Evolutionary conservation across 2,888 invertebrate species (phyloP).

Genomic region (Leistus spinibarbis): DNA sequence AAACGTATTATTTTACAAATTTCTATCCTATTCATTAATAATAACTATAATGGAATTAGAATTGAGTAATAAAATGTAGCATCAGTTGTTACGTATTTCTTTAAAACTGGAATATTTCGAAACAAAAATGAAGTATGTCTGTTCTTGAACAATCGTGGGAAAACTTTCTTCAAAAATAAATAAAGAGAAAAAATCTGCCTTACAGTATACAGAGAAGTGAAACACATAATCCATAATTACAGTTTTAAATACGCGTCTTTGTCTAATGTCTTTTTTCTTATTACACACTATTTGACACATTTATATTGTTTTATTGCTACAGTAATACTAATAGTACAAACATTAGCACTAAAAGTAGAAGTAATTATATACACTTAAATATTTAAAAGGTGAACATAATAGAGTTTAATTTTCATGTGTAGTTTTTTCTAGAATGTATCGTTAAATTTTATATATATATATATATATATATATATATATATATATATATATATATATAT

Average conservation of each 20-base stretch:
- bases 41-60: neutral
- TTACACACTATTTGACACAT: conserved; percentile 24
- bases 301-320: neutral
- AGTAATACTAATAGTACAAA: neutral
- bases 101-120: conserved; percentile 18
- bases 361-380: neutral
- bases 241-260: conserved; percentile 21
- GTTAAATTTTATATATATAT: too few species aligned
- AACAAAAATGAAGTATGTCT: conserved; percentile 15
- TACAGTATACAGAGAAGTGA: neutral
- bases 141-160: conserved; percentile 19
- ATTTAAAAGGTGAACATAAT: neutral
- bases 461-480: too few species aligned
- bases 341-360: neutral
- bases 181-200: conserved; percentile 11
- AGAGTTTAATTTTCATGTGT: neutral
- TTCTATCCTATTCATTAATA: neutral
- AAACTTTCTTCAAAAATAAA: conserved; percentile 33
- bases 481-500: too few species aligned
- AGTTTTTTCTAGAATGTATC: neutral
- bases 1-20: neutral
- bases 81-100: conserved; percentile 9
- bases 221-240: conserved; percentile 27
- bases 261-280: conserved; percentile 17
- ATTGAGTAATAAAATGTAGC: neutral